A percentile compares a stretch with the other conserved stretches of the same genome.
These are phyloP conservation scores for Homalodisca vitripennis DNA, from an alignment of 1,140 invertebrate species.

Conservation along the genomic window DNA sequence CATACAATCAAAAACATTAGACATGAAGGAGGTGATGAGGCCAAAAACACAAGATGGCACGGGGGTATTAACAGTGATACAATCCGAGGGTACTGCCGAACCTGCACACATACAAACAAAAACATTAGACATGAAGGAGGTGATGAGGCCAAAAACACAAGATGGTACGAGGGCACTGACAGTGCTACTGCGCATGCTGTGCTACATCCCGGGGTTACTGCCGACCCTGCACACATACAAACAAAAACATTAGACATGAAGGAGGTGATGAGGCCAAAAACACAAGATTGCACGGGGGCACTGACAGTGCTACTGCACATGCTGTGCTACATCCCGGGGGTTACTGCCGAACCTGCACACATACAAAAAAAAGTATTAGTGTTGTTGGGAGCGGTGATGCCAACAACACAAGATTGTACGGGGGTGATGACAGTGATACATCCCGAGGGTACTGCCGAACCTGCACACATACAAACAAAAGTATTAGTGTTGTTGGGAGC, in stretches of 20 bases:
- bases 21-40: not conserved
- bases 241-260: not conserved
- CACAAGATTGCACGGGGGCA: not conserved
- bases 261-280: not conserved
- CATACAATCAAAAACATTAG: not conserved
- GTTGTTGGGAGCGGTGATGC: not conserved
- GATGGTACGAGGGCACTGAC: slow-evolving; percentile 41
- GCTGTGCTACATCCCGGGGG: not conserved
- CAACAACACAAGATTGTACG: not conserved
- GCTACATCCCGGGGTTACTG: slow-evolving; percentile 39
- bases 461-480: not conserved
- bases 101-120: not conserved
- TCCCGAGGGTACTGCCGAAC: not conserved
- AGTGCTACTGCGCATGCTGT: slow-evolving; percentile 38
- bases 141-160: slow-evolving; percentile 34
- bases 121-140: slow-evolving; percentile 13
- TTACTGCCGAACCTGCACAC: not conserved
- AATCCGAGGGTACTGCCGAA: not conserved
- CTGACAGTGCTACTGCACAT: not conserved
- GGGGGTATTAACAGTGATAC: not conserved
- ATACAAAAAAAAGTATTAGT: not conserved
- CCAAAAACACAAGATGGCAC: not conserved
- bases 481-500: not conserved
- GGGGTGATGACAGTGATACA: not conserved
- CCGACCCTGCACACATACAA: not conserved